Conservation (phyloP, 2,797 vertebrate genomes). For the Sylvilagus floridanus region DNA sequence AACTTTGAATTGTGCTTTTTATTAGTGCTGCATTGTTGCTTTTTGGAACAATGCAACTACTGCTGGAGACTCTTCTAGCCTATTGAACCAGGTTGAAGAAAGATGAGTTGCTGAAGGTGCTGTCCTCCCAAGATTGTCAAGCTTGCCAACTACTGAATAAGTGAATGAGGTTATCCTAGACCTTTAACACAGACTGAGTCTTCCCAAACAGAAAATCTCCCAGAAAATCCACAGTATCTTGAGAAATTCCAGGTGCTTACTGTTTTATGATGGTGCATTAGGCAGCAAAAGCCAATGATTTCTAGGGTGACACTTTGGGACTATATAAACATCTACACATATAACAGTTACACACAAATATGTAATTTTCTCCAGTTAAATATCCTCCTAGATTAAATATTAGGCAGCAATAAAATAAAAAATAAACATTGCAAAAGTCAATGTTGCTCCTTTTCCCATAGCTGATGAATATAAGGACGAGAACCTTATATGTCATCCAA, state of each 20-base stretch:
- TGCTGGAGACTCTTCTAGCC: background rate
- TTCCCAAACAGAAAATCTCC: background rate
- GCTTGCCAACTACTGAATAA: background rate
- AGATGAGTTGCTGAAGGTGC: background rate
- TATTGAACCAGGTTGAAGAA: slow-evolving; percentile 4
- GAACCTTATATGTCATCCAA: background rate
- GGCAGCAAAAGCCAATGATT: slow-evolving; percentile 48
- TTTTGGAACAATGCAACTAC: background rate
- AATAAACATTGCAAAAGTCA: slow-evolving; percentile 7
- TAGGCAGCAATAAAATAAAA: background rate
- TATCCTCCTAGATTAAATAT: slow-evolving; percentile 54
- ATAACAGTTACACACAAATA: background rate
- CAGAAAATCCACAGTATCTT: background rate
- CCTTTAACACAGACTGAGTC: background rate
- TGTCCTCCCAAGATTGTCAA: background rate
- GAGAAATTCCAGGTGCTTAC: background rate
- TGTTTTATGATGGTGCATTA: slow-evolving; percentile 23
- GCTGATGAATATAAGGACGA: background rate
- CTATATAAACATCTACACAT: background rate
- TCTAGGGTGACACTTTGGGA: background rate
- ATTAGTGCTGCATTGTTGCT: background rate
- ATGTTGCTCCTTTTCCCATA: background rate
- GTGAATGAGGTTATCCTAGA: background rate
- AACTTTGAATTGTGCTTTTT: background rate
- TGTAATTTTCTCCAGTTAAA: slow-evolving; percentile 11